A percentile compares a stretch with the other conserved stretches of the same genome.
These are phyloP conservation scores for Elaphurus davidianus DNA, from an alignment of 2,113 vertebrate genomes.

Conservation along the genomic window DNA sequence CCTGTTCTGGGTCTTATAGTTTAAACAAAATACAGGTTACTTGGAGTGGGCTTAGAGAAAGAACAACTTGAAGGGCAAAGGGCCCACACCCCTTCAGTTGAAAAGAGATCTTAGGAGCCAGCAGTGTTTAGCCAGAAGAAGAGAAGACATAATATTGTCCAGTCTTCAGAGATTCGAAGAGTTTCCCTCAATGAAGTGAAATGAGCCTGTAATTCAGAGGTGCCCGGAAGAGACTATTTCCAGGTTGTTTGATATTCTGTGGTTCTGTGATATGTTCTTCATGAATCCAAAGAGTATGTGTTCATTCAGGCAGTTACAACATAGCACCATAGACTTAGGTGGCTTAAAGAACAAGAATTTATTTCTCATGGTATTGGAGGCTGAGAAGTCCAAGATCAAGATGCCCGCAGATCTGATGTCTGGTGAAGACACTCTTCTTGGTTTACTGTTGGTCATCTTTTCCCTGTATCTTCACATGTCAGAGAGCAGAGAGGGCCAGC, in stretches of 20 bases:
- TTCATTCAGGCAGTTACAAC: neutral
- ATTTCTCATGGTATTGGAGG: neutral
- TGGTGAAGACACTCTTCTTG: neutral
- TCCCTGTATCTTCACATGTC: neutral
- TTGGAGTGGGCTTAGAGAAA: neutral
- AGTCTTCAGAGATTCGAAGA: neutral
- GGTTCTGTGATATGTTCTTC: neutral
- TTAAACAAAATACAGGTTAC: neutral
- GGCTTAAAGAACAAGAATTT: neutral
- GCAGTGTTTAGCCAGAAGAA: neutral
- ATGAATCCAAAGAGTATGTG: neutral
- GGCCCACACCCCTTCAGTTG: neutral
- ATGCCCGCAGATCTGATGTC: neutral
- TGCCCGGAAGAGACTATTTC: neutral
- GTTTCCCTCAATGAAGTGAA: neutral
- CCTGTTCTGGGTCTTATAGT: neutral
- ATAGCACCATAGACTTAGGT: neutral
- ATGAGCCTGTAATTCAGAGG: neutral
- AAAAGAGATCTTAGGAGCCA: neutral
- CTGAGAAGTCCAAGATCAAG: neutral
- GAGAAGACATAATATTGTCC: neutral
- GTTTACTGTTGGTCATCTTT: neutral
- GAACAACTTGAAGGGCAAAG: neutral
- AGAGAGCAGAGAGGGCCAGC: neutral
- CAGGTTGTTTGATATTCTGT: neutral